Conservation (phyloP, 1,140 invertebrate genomes). For the Leptinotarsa lineolata region DNA sequence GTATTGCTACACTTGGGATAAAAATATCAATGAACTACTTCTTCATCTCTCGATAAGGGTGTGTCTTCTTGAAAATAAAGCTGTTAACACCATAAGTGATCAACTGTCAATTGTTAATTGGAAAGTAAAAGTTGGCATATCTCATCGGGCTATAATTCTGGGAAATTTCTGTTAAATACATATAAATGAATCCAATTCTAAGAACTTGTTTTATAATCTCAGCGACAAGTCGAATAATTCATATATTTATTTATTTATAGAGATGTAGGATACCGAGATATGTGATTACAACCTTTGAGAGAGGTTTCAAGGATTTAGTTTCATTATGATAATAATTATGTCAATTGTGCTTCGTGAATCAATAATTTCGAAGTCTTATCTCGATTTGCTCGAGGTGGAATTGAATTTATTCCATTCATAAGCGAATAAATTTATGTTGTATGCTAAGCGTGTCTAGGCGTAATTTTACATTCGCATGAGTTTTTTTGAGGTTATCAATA, state of each 20-base stretch:
- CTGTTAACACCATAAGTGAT: too few relatives aligned
- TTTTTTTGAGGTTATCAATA: too few relatives aligned
- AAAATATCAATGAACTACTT: too few relatives aligned
- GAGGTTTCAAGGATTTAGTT: neutral
- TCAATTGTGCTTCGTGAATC: neutral
- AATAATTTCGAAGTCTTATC: slow-evolving; percentile 1
- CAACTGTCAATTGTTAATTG: too few relatives aligned
- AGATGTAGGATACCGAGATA: neutral
- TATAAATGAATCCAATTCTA: neutral
- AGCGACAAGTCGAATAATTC: neutral
- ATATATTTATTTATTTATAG: neutral
- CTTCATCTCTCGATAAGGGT: too few relatives aligned
- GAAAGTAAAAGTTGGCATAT: too few relatives aligned
- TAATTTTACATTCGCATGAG: too few relatives aligned
- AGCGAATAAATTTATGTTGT: neutral
- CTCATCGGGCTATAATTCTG: too few relatives aligned
- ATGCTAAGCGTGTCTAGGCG: neutral
- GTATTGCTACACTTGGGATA: too few relatives aligned
- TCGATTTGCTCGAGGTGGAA: neutral
- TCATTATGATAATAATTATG: slow-evolving; percentile 9
- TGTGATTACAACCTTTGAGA: neutral
- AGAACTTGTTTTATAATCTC: neutral
- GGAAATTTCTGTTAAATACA: neutral
- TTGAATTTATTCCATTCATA: slow-evolving; percentile 1
- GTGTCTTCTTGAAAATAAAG: too few relatives aligned